Evolutionary conservation across 2,888 invertebrate species (phyloP), one percentile per base, ranked within the genome.

Genomic region (Nyleta sp.): DNA sequence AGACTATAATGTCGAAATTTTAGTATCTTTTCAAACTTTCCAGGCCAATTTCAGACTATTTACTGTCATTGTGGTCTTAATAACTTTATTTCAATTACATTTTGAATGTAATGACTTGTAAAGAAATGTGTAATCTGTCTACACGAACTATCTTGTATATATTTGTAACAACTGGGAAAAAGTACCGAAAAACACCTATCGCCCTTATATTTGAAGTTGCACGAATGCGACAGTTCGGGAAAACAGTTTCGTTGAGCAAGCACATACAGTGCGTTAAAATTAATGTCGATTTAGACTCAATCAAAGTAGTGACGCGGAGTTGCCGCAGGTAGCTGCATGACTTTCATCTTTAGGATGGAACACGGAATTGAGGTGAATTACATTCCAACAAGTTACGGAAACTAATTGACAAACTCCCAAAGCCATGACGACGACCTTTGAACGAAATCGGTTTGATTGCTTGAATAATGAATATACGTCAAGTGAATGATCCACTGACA

Each of bases 361-460:
- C 74, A 46, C 31, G 60, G 50, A 74, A 67, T 74, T 67, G 60
- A 67, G 59, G 67, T 74, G 74, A 68, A 74, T 74, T 74, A 67
- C 74, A 74, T 74, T 74, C 60, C 67, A 65, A 74, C 60, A 74
- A 74, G 74, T 74, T 74, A 67, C 24, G 53, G 60, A 67, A 74
- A 74, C 74, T 74, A 74, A 74, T 74, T 67, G 73, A 57, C 65
- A 59, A 73, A 73, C 59, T 65, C 59, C 50, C 33, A 57, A 73
- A 65, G 50, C 73, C 48, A 65, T 50, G 59, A 38, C 50, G 73
- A 65, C 65, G 52, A 73, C 40, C 73, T 52, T 57, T 57, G 64
- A 73, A 65, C 64, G 62, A 59, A 73, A 65, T 46, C 65, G 57
- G 59, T 67, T 67, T 74, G 74, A 67, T 67, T 74, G 60, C 74